Evolutionary conservation across 2,113 vertebrate species (phyloP).

Genomic region (Trematomus loennbergii): DNA sequence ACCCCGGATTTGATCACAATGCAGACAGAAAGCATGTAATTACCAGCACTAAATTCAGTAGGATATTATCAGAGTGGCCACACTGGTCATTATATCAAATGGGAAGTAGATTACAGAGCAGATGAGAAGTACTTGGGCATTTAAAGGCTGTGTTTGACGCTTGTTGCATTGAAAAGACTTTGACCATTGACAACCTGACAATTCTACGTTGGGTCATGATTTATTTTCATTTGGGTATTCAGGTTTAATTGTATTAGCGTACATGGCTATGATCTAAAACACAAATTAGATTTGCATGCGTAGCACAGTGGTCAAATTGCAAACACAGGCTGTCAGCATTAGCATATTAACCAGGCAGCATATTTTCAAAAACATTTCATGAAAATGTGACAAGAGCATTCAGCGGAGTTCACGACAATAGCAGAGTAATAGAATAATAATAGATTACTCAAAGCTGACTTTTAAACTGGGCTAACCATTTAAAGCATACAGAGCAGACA

Average conservation of each 20-base stretch:
- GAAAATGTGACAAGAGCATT: conserved; percentile 58
- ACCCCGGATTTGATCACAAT: conserved; percentile 12
- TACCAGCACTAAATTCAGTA: conserved; percentile 20
- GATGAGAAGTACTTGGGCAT: background rate
- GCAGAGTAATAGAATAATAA: conserved; percentile 66
- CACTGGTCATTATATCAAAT: conserved; percentile 17
- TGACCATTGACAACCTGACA: conserved; percentile 12
- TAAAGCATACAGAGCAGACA: conserved; percentile 66
- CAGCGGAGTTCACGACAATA: conserved; percentile 62
- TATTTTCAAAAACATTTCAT: conserved; percentile 49
- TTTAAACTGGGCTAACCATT: conserved; percentile 73
- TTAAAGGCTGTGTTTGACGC: conserved; percentile 6
- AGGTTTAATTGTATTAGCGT: conserved; percentile 42
- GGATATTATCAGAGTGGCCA: background rate
- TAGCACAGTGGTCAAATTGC: conserved; percentile 47
- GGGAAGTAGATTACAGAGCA: conserved; percentile 12
- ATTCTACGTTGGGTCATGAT: background rate
- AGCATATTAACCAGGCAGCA: conserved; percentile 51
- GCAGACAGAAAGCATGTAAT: conserved; percentile 35
- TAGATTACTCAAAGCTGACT: conserved; percentile 73
- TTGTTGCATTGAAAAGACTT: conserved; percentile 4
- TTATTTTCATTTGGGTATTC: conserved; percentile 36
- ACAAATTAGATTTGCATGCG: conserved; percentile 51
- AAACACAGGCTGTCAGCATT: conserved; percentile 55
- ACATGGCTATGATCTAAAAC: conserved; percentile 40